Evolutionary conservation across 2,797 vertebrate genomes (phyloP).

Genomic region (Lindbergichthys nudifrons): DNA sequence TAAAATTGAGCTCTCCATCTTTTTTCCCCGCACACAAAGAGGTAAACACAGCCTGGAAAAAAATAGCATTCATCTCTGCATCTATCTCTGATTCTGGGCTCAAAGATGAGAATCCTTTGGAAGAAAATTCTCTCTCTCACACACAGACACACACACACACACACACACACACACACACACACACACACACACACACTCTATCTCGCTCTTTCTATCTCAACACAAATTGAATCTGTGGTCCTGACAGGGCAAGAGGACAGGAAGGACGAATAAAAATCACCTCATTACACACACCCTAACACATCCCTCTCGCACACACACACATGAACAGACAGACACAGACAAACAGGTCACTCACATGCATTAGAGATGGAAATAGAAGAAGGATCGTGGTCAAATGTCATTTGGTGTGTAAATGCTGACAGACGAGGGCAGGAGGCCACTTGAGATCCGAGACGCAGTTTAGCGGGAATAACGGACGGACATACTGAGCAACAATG

Average conservation of each 20-base stretch:
- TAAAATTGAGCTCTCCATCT: constrained; percentile 54
- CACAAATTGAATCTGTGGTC: constrained; percentile 76
- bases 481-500: not conserved
- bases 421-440: constrained; percentile 50
- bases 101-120: constrained; percentile 63
- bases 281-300: constrained; percentile 62
- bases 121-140: constrained; percentile 32
- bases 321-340: constrained; percentile 9
- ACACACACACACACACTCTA: not conserved
- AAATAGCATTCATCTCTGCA: constrained; percentile 63
- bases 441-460: constrained; percentile 25
- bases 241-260: constrained; percentile 73
- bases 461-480: constrained; percentile 34
- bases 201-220: constrained; percentile 41
- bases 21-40: constrained; percentile 7
- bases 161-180: constrained; percentile 10
- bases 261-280: constrained; percentile 75
- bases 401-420: constrained; percentile 61
- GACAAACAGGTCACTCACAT: constrained; percentile 46
- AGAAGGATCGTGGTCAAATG: constrained; percentile 57
- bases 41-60: constrained; percentile 43
- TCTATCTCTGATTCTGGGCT: constrained; percentile 62
- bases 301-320: constrained; percentile 6
- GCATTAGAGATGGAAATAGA: constrained; percentile 49
- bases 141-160: constrained; percentile 9